A percentile compares a stretch with the other conserved stretches of the same genome.
Conservation (phyloP, 1,140 invertebrate genomes). For the Heterodera schachtii region DNA sequence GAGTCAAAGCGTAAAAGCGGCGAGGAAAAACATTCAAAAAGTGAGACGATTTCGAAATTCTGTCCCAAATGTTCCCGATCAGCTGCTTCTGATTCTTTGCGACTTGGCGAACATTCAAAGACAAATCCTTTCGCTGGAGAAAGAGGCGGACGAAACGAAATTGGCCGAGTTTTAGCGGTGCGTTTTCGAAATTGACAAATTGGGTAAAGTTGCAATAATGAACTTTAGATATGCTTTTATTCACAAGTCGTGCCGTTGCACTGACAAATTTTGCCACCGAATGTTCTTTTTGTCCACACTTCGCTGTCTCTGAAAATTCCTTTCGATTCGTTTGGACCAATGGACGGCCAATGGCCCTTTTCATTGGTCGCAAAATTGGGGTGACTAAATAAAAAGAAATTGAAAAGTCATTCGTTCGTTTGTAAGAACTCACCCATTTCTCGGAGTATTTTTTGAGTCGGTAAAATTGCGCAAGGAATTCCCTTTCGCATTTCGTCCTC, state of each 20-base stretch:
- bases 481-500: too few species aligned
- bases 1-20: slow-evolving; percentile 20
- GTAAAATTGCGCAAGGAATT: too few species aligned
- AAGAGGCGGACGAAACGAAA: slow-evolving; percentile 2
- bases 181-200: too few species aligned
- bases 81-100: slow-evolving; percentile 5
- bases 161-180: background rate
- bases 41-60: background rate
- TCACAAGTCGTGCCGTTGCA: too few species aligned
- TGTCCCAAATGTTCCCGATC: background rate
- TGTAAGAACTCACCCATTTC: too few species aligned
- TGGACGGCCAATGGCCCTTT: background rate
- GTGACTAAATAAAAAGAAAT: background rate
- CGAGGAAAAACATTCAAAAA: slow-evolving; percentile 23
- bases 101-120: slow-evolving; percentile 23
- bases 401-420: background rate
- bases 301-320: background rate
- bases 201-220: too few species aligned
- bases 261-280: too few species aligned
- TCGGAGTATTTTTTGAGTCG: too few species aligned
- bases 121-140: slow-evolving; percentile 1
- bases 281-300: background rate
- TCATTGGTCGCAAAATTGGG: background rate
- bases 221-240: too few species aligned
- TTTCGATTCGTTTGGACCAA: background rate